phyloP scores from a whole-genome alignment of 2,113 vertebrate species.

The Dascyllus trimaculatus region DNA sequence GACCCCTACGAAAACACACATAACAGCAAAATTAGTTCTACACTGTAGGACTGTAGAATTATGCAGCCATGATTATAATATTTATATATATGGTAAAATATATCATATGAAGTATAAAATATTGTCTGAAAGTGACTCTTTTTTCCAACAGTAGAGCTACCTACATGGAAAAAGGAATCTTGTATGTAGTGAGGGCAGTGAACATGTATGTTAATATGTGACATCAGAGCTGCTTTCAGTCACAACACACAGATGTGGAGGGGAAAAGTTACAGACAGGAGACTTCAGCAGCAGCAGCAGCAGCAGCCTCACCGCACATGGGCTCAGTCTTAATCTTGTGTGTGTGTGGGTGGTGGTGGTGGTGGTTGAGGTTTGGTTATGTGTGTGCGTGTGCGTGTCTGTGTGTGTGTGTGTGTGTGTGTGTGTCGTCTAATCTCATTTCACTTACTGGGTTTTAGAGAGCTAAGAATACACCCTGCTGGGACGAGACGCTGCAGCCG shows the following conservation, averaged over 20 bases:
- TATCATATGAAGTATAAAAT: too few relatives aligned
- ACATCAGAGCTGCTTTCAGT: constrained; percentile 18
- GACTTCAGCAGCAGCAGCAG: constrained; percentile 5
- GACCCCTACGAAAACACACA: too few relatives aligned
- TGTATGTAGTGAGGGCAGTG: too few relatives aligned
- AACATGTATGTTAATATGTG: constrained; percentile 12
- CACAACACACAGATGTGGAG: constrained; percentile 38
- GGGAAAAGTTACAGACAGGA: background rate
- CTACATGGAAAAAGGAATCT: too few relatives aligned
- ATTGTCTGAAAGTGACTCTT: too few relatives aligned
- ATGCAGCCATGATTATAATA: too few relatives aligned
- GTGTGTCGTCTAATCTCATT: constrained; percentile 71
- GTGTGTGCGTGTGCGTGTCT: constrained; percentile 14
- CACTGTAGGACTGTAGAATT: too few relatives aligned
- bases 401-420: constrained; percentile 12
- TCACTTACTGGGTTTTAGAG: constrained; percentile 69
- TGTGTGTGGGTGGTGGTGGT: constrained; percentile 16
- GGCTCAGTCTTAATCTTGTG: constrained; percentile 17
- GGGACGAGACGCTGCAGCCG: constrained; percentile 49
- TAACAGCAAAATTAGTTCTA: too few relatives aligned
- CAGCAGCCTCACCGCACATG: background rate
- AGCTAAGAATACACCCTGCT: constrained; percentile 71
- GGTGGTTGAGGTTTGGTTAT: constrained; percentile 33
- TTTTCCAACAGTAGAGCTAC: too few relatives aligned
- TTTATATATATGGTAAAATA: too few relatives aligned